Conservation (phyloP, 1,140 invertebrate species). For the Cotesia vestalis region DNA sequence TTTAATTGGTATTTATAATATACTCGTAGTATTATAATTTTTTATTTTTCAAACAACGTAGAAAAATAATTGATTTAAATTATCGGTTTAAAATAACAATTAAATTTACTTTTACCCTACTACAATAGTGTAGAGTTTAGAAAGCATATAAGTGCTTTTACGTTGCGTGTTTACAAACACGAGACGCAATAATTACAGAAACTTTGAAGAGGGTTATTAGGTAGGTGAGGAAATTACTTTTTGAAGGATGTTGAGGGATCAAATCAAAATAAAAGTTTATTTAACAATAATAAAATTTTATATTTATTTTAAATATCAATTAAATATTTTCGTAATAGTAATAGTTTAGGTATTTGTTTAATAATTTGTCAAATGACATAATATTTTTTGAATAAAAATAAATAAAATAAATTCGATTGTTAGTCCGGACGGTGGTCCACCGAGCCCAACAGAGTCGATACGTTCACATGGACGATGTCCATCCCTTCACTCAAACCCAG, state of each 20-base stretch:
- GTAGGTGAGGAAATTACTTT: slow-evolving; percentile 6
- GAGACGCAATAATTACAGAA: neutral
- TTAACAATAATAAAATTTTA: too few species aligned
- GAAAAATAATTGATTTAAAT: neutral
- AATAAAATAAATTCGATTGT: slow-evolving; percentile 29
- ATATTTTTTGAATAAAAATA: slow-evolving; percentile 13
- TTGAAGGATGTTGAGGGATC: neutral
- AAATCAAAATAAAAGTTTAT: neutral
- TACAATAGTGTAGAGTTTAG: neutral
- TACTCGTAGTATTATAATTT: neutral
- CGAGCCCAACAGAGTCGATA: slow-evolving; percentile 59
- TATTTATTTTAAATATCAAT: too few species aligned
- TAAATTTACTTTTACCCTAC: neutral
- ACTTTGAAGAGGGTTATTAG: neutral
- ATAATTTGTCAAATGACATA: too few species aligned
- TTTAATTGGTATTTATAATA: too few species aligned
- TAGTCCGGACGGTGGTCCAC: slow-evolving; percentile 60
- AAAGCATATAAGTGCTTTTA: neutral
- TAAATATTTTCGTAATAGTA: too few species aligned
- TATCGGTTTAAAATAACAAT: neutral
- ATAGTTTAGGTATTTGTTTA: too few species aligned
- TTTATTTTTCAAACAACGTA: neutral
- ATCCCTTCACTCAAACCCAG: slow-evolving; percentile 68
- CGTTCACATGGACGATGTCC: slow-evolving; percentile 47
- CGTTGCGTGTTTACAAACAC: slow-evolving; percentile 11